A percentile compares a stretch with the other conserved stretches of the same genome.
Conservation (phyloP, 2,113 vertebrate species). For the Riparia riparia region DNA sequence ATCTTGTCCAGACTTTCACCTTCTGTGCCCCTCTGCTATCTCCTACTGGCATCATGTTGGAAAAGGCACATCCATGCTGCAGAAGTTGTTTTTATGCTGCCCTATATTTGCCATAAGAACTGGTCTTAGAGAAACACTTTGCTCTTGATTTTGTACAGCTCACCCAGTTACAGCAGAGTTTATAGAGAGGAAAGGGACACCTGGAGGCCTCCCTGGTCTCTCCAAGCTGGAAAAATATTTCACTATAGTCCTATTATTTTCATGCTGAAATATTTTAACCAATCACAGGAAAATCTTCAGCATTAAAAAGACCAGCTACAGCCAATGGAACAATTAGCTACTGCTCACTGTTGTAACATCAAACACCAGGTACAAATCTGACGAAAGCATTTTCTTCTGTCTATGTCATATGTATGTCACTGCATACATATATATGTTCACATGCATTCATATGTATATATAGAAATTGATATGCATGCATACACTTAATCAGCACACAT, state of each 20-base stretch:
- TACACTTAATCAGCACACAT: neutral
- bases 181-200: neutral
- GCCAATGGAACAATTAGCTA: neutral
- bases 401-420: neutral
- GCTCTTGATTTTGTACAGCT: neutral
- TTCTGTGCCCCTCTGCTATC: neutral
- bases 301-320: neutral
- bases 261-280: neutral
- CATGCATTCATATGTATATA: too few relatives aligned
- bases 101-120: neutral
- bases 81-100: neutral
- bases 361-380: neutral
- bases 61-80: neutral
- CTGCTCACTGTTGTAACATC: neutral
- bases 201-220: neutral
- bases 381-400: neutral
- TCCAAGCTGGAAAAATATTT: neutral
- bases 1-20: neutral
- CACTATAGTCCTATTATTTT: neutral
- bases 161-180: neutral
- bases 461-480: neutral
- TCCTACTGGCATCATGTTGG: neutral
- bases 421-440: neutral
- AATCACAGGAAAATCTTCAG: neutral
- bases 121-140: neutral